Base-by-base conservation (phyloP, 2,113 vertebrate species). In the Pogona vitticeps region DNA sequence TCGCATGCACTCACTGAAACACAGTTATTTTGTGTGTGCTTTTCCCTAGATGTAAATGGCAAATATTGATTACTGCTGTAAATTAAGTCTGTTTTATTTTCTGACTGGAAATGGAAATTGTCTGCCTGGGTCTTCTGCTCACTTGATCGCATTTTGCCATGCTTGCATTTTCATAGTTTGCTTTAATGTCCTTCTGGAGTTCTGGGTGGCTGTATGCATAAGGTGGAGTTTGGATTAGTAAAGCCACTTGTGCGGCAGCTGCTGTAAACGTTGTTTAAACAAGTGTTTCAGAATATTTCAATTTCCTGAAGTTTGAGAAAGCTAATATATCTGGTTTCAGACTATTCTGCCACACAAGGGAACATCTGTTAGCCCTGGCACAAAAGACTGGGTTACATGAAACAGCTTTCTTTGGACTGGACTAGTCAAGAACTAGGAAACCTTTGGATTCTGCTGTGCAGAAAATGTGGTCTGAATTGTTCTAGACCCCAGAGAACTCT, bases 271-370 rank as follows among this genome's bases (percentile, higher is more conserved):
- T 72, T 73, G 81, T 73, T 86, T 79, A 80, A 89, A 86, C 76
- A 75, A 83, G 80, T 80, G 84, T 83, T 86, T 86, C 76, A 83
- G 76, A 83, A 86, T 86, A 86, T 86, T 86, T 86, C 81, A 86
- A 80, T 86, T 80, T 86, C 75, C 81, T 83, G 76, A 75, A 83
- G 59, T 83, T 89, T 86, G 58, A 83, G 33, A 70, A 89, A 40
- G 28, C 75, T 58, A 78, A 56, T 14, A 72, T 78, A 79, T 65
- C 70, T 61, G n/a, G 80, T 86, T 89, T 83, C 84, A 86, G 38
- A n/a, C 33, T 75, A 6, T 75, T 73, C 59, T 68, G 38, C 80
- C 88, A 80, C 80, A 83, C 40, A 86, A 83, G 80, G 78, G 58
- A 83, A 86, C 88, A 89, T 86, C 80, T 86, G 81, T 71, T 83